Evolutionary conservation across 2,888 invertebrate genomes (phyloP).

Genomic region (Hydroisotoma schaefferi): DNA sequence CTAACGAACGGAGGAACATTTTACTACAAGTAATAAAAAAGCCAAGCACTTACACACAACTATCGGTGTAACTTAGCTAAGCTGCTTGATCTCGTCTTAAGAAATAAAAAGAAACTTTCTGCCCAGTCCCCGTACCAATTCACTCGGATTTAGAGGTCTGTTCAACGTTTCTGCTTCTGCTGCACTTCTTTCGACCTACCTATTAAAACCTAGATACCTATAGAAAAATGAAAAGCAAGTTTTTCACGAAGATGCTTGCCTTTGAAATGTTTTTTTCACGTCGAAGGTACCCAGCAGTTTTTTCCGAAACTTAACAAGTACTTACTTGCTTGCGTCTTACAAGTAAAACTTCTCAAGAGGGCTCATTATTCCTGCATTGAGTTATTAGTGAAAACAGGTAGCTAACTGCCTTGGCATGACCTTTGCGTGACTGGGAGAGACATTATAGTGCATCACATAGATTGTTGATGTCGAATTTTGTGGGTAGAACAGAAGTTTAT

Average conservation of each 20-base stretch:
- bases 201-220: neutral
- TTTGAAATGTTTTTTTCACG: neutral
- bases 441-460: too few species aligned
- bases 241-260: neutral
- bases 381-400: constrained; percentile 45
- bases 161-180: too few species aligned
- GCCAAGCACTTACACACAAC: neutral
- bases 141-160: too few species aligned
- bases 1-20: constrained; percentile 20
- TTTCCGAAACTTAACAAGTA: neutral
- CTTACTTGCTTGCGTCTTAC: too few species aligned
- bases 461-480: constrained; percentile 10
- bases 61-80: neutral
- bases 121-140: too few species aligned
- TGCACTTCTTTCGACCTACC: too few species aligned
- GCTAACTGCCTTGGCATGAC: constrained; percentile 38
- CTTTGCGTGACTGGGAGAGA: constrained; percentile 3
- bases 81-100: neutral
- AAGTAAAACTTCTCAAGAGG: neutral
- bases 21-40: constrained; percentile 1
- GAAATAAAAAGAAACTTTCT: too few species aligned
- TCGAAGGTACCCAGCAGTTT: neutral
- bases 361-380: constrained; percentile 6
- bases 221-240: neutral
- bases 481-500: constrained; percentile 9